These are phyloP conservation scores for Cosmia trapezina DNA, from an alignment of 2,888 invertebrate genomes.

Conservation along the genomic window DNA sequence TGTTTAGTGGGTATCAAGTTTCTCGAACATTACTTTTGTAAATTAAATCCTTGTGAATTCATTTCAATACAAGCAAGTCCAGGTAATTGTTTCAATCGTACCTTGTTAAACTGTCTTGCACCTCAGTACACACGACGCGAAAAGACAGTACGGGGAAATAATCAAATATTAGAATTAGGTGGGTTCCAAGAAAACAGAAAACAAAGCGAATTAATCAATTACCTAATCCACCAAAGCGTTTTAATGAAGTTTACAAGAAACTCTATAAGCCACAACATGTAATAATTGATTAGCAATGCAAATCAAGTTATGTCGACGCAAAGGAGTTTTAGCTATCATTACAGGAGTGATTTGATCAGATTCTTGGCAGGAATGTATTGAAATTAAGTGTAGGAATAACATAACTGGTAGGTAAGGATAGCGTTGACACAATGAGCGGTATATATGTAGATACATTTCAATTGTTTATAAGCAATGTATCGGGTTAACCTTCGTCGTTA, in stretches of 20 bases:
- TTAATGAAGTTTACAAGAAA: background rate
- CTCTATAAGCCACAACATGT: background rate
- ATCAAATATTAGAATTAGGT: background rate
- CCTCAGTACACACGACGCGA: background rate
- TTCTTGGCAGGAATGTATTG: background rate
- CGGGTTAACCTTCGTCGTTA: background rate
- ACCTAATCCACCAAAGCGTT: background rate
- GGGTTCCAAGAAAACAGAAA: background rate
- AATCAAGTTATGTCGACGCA: background rate
- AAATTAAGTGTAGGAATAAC: background rate
- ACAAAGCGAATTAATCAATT: conserved; percentile 1
- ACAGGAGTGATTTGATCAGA: background rate
- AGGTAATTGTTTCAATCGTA: conserved; percentile 38
- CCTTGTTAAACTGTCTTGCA: conserved; percentile 14
- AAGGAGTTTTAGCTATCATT: background rate
- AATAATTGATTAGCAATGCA: background rate
- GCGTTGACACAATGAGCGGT: background rate
- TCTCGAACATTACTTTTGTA: conserved; percentile 41
- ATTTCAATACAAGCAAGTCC: conserved; percentile 39
- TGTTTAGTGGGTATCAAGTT: conserved; percentile 56
- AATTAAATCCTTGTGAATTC: conserved; percentile 52
- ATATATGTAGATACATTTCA: background rate
- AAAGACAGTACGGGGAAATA: conserved; percentile 5
- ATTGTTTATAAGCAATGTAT: background rate
- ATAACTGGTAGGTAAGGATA: too few species aligned